Evolutionary conservation across 2,113 vertebrate genomes (phyloP).

Genomic region (Takifugu bimaculatus): DNA sequence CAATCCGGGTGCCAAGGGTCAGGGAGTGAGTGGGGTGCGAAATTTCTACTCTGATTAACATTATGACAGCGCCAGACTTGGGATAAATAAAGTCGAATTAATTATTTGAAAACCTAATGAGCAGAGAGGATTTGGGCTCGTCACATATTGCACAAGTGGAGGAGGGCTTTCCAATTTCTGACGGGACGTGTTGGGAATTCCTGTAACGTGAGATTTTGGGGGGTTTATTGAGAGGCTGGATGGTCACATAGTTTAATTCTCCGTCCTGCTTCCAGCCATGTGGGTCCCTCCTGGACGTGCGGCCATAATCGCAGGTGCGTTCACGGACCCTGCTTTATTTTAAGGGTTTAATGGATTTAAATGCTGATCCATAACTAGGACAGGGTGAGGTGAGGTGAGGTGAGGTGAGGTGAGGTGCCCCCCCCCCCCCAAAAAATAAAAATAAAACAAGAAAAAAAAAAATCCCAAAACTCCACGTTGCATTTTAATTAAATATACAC

Average conservation of each 20-base stretch:
- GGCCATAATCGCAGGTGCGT: no score
- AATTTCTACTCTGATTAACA: conserved; percentile 99
- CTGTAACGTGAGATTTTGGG: not conserved
- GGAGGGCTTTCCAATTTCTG: conserved; percentile 31
- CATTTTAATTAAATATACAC: no score
- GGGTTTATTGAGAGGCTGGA: conserved; percentile 1
- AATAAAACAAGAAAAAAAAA: not conserved
- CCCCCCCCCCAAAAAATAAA: no score
- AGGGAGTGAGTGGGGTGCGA: conserved; percentile 94
- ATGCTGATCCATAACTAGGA: no score
- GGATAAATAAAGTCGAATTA: conserved; percentile 99
- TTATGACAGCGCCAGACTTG: conserved; percentile 98
- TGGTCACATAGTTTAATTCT: conserved; percentile 1
- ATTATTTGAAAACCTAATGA: conserved; percentile 90
- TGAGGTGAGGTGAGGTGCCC: no score
- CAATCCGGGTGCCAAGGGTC: conserved; percentile 98
- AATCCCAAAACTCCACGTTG: not conserved
- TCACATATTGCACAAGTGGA: conserved; percentile 32
- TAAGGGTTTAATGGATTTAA: no score
- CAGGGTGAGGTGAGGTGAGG: no score
- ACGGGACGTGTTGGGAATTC: conserved; percentile 13
- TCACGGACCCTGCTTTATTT: no score
- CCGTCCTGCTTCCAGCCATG: no score
- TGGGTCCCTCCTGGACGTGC: no score
- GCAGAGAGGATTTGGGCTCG: conserved; percentile 56